Evolutionary conservation across 2,113 vertebrate species (phyloP).

Genomic region (Neolamprologus modestus): DNA sequence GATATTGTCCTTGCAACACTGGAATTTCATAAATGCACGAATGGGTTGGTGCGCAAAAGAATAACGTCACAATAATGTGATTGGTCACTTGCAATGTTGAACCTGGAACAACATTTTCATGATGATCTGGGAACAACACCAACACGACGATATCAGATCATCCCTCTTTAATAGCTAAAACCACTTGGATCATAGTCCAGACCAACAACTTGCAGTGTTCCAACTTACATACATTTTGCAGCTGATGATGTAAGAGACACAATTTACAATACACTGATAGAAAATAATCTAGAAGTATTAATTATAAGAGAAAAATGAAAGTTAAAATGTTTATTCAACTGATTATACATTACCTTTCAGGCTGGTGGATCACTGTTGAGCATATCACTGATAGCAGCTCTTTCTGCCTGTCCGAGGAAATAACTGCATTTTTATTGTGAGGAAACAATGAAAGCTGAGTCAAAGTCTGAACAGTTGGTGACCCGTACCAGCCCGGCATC

Average conservation of each 20-base stretch:
- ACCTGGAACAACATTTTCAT: too few species aligned
- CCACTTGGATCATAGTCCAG: neutral
- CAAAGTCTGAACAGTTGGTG: constrained; percentile 43
- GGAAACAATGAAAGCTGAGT: constrained; percentile 10
- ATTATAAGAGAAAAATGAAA: fast-evolving
- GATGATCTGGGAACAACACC: too few species aligned
- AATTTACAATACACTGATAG: neutral
- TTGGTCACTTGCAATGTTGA: too few species aligned
- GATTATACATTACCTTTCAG: neutral
- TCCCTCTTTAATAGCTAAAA: neutral
- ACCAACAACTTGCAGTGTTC: neutral
- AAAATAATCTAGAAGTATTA: neutral
- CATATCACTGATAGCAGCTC: neutral
- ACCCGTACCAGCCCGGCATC: constrained; percentile 18
- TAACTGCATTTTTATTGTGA: neutral
- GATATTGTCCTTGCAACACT: too few species aligned
- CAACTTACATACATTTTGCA: fast-evolving
- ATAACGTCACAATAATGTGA: too few species aligned
- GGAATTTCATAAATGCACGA: too few species aligned
- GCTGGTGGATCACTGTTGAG: neutral
- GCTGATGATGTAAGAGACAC: neutral
- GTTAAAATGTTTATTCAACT: neutral
- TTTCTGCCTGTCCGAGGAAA: neutral
- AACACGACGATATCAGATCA: too few species aligned
- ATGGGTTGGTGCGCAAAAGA: too few species aligned